Conservation (phyloP, 2,888 invertebrate species). For the Limnephilus marmoratus region DNA sequence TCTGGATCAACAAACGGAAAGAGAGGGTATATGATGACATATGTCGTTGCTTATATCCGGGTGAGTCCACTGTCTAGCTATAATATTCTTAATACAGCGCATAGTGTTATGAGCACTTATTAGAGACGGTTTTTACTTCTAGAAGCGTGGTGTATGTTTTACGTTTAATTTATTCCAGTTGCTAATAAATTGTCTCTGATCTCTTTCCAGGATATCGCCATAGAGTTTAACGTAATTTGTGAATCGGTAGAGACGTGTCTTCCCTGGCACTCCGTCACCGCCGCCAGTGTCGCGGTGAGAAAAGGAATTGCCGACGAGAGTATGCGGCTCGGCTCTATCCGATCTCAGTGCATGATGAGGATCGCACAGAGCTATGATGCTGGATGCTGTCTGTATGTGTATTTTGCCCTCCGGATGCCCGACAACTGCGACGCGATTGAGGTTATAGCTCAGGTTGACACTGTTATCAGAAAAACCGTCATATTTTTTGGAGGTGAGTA, state of each 20-base stretch:
- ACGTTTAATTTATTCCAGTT: too few species aligned
- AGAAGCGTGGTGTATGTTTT: too few species aligned
- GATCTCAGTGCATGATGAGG: conserved; percentile 86
- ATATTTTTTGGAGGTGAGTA: conserved; percentile 86
- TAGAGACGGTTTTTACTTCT: too few species aligned
- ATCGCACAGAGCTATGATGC: conserved; percentile 98
- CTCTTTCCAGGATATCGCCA: conserved; percentile 86
- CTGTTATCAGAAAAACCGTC: conserved; percentile 92
- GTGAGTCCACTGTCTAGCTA: conserved; percentile 74
- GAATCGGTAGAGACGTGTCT: conserved; percentile 99
- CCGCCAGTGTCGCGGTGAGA: conserved; percentile 93
- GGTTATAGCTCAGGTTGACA: conserved; percentile 91
- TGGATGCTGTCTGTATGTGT: conserved; percentile 97
- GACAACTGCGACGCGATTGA: conserved; percentile 82
- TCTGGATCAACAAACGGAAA: conserved; percentile 96
- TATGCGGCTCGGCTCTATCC: conserved; percentile 76
- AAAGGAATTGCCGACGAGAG: conserved; percentile 84
- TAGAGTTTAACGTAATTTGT: conserved; percentile 91
- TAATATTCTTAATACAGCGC: too few species aligned
- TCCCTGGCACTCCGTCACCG: conserved; percentile 92
- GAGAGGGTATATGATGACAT: conserved; percentile 96
- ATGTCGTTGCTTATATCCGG: conserved; percentile 98
- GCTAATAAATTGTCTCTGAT: background rate
- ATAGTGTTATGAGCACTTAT: too few species aligned
- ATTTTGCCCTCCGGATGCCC: conserved; percentile 89